A percentile compares a stretch with the other conserved stretches of the same genome.
These are phyloP conservation scores for Drosophila peninsularis DNA, from an alignment of 2,888 invertebrate genomes.

Conservation along the genomic window DNA sequence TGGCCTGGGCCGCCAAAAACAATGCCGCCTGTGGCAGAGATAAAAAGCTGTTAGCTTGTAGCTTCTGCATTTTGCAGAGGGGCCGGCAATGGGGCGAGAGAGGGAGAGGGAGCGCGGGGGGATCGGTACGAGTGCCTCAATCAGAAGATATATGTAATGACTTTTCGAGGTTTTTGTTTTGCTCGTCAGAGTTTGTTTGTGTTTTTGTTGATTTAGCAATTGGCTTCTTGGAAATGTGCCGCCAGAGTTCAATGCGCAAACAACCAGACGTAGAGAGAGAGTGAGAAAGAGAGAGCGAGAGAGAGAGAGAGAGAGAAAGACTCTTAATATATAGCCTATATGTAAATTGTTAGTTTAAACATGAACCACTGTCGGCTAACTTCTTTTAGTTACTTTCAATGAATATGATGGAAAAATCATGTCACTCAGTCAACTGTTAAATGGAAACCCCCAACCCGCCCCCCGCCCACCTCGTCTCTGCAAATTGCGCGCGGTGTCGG, in stretches of 20 bases:
- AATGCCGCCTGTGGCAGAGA: constrained; percentile 75
- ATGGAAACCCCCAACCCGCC: constrained; percentile 4
- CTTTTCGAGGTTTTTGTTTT: constrained; percentile 75
- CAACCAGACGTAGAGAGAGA: constrained; percentile 18
- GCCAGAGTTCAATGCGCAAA: constrained; percentile 62
- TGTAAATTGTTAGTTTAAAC: constrained; percentile 67
- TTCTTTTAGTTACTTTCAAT: constrained; percentile 55
- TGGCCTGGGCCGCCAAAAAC: constrained; percentile 67
- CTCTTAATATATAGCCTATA: constrained; percentile 31
- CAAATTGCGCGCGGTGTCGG: constrained; percentile 54
- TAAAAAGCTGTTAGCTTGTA: constrained; percentile 83
- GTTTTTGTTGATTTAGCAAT: constrained; percentile 74
- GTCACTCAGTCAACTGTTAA: constrained; percentile 54
- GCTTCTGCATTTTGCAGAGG: constrained; percentile 79
- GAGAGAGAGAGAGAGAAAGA: not conserved
- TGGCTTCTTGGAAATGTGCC: constrained; percentile 74
- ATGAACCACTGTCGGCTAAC: constrained; percentile 24
- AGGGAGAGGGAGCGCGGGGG: not conserved
- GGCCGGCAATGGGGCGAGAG: not conserved
- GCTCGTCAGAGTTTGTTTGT: constrained; percentile 61
- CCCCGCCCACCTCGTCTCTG: constrained; percentile 11
- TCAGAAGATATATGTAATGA: constrained; percentile 74
- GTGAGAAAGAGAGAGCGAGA: constrained; percentile 2
- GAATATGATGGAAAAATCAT: constrained; percentile 75
- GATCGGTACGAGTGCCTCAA: constrained; percentile 29